phyloP scores from a whole-genome alignment of 2,888 invertebrate species.

The Escarpia spicata region DNA sequence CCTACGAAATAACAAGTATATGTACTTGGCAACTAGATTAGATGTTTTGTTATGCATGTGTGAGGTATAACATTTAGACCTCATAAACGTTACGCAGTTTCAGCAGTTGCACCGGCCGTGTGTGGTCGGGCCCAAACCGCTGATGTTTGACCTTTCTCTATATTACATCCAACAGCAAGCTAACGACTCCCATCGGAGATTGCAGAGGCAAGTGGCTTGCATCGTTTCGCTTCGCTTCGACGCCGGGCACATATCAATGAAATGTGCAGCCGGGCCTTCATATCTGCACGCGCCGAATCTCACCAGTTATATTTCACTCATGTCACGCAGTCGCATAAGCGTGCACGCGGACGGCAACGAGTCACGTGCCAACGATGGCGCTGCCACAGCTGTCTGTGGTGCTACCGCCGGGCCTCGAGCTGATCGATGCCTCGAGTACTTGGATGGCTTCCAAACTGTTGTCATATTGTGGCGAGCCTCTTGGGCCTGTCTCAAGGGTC shows the following conservation, averaged over 20 bases:
- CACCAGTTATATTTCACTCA: not conserved
- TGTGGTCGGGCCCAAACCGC: not conserved
- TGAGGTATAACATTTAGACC: no score
- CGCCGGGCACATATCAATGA: not conserved
- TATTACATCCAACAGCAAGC: not conserved
- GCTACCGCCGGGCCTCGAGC: not conserved
- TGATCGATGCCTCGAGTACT: not conserved
- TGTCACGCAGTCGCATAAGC: not conserved
- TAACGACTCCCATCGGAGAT: not conserved
- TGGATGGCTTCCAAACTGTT: not conserved
- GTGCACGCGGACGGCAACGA: not conserved
- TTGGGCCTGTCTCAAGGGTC: not conserved
- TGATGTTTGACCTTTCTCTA: not conserved
- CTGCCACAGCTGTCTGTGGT: not conserved
- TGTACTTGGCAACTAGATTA: no score
- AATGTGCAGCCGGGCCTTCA: not conserved
- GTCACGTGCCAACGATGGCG: not conserved
- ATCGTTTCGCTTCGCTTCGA: not conserved
- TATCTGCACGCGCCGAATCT: not conserved
- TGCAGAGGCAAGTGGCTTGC: not conserved
- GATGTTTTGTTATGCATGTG: no score
- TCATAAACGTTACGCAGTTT: not conserved
- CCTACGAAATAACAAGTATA: no score
- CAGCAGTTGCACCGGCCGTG: not conserved
- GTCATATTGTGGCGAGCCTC: not conserved